These are phyloP conservation scores for Rhegmatorhina hoffmannsi DNA, from an alignment of 2,113 vertebrate genomes.

Conservation along the genomic window DNA sequence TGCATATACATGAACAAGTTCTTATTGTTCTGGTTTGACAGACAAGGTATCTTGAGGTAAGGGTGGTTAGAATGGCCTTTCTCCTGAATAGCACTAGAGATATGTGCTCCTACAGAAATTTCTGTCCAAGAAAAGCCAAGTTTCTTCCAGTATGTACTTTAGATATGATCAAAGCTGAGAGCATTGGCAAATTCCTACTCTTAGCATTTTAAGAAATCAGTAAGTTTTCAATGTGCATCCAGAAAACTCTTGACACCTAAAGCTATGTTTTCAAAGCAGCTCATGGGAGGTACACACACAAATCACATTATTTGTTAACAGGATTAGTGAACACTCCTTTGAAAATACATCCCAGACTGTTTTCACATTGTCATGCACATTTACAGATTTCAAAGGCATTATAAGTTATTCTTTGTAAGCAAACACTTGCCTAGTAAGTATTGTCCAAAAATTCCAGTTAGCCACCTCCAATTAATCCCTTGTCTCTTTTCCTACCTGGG, in stretches of 20 bases:
- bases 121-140: background rate
- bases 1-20: background rate
- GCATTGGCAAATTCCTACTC: background rate
- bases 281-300: background rate
- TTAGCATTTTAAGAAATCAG: background rate
- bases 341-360: constrained; percentile 14
- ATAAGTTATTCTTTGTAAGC: background rate
- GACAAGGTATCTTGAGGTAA: background rate
- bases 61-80: background rate
- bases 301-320: constrained; percentile 50
- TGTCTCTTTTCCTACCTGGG: background rate
- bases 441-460: background rate
- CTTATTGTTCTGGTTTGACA: background rate
- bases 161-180: background rate
- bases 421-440: background rate
- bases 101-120: background rate
- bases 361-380: background rate
- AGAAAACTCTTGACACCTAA: constrained; percentile 14
- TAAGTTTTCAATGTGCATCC: background rate
- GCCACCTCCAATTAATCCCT: background rate
- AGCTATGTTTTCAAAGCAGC: constrained; percentile 17
- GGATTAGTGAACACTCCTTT: constrained; percentile 19
- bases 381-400: background rate
- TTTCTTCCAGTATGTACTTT: background rate
- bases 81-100: background rate